Evolutionary conservation across 2,888 invertebrate species (phyloP).

Genomic region (Trissoscelio sp.): DNA sequence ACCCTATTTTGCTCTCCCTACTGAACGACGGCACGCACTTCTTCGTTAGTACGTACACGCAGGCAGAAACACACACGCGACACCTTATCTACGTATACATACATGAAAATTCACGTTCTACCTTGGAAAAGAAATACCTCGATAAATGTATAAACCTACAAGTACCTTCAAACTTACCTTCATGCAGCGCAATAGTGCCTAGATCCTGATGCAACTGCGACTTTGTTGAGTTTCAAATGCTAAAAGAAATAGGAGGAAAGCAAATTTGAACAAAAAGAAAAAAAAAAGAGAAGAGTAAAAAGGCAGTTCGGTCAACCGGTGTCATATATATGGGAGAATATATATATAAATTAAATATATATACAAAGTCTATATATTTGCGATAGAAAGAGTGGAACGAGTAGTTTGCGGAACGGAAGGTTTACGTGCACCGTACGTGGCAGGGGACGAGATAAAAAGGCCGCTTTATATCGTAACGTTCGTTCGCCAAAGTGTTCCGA

Average conservation of each 20-base stretch:
- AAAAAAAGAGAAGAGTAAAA: constrained; percentile 18
- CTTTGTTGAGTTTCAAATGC: constrained; percentile 59
- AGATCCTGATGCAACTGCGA: constrained; percentile 67
- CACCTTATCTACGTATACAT: constrained; percentile 64
- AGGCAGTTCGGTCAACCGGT: constrained; percentile 59
- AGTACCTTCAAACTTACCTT: constrained; percentile 82
- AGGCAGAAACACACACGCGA: constrained; percentile 50
- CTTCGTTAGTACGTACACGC: constrained; percentile 58
- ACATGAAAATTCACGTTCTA: constrained; percentile 74
- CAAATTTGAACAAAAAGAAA: constrained; percentile 4
- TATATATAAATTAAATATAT: constrained; percentile 69
- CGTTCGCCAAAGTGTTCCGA: constrained; percentile 61
- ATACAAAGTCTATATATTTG: constrained; percentile 68
- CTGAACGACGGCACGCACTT: constrained; percentile 51
- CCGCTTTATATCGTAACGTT: constrained; percentile 54
- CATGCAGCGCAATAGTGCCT: constrained; percentile 82
- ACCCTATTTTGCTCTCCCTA: constrained; percentile 54
- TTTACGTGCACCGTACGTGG: constrained; percentile 51
- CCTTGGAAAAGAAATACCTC: constrained; percentile 81
- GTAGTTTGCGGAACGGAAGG: constrained; percentile 56
- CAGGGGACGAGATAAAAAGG: constrained; percentile 42
- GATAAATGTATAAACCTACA: constrained; percentile 77
- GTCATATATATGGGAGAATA: constrained; percentile 61
- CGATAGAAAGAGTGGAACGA: constrained; percentile 51
- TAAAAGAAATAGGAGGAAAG: constrained; percentile 45